These are phyloP conservation scores for Pentamera pediparva DNA, from an alignment of 53 echinoderm and acorn worm species.

Conservation along the genomic window DNA sequence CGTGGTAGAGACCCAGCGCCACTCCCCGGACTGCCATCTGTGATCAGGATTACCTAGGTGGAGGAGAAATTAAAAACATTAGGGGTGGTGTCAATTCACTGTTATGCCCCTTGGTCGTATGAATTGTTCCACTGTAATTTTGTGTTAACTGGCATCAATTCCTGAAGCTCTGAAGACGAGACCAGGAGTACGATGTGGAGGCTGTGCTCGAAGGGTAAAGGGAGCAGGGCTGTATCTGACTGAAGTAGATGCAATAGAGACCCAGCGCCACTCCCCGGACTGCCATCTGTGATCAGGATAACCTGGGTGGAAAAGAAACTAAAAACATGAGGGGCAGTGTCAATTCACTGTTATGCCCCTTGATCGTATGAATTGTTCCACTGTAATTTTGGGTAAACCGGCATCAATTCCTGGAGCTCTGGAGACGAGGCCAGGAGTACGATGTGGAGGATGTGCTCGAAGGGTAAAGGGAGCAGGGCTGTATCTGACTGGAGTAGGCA, in stretches of 20 bases:
- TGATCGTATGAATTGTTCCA: slow-evolving; percentile 55
- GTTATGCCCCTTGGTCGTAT: too few species aligned
- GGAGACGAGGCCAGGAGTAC: slow-evolving; percentile 57
- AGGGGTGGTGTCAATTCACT: too few species aligned
- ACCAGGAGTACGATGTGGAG: slow-evolving; percentile 64
- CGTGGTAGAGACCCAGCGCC: slow-evolving; percentile 75
- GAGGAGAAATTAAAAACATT: not conserved
- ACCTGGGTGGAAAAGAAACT: too few species aligned
- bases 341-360: too few species aligned
- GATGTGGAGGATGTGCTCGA: slow-evolving; percentile 42
- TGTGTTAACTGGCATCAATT: too few species aligned
- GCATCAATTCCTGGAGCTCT: slow-evolving; percentile 60
- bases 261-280: slow-evolving; percentile 73
- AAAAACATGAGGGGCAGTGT: too few species aligned
- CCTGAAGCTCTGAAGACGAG: slow-evolving; percentile 59
- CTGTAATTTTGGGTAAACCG: slow-evolving; percentile 61
- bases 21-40: slow-evolving; percentile 84
- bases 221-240: not conserved
- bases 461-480: not conserved
- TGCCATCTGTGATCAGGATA: slow-evolving; percentile 83
- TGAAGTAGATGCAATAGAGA: slow-evolving; percentile 58
- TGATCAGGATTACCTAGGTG: slow-evolving; percentile 66
- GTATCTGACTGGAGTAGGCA: slow-evolving; percentile 36
- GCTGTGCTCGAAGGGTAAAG: slow-evolving; percentile 10
- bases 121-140: too few species aligned